Conservation (phyloP, 2,888 invertebrate species). For the Syrphus vitripennis region DNA sequence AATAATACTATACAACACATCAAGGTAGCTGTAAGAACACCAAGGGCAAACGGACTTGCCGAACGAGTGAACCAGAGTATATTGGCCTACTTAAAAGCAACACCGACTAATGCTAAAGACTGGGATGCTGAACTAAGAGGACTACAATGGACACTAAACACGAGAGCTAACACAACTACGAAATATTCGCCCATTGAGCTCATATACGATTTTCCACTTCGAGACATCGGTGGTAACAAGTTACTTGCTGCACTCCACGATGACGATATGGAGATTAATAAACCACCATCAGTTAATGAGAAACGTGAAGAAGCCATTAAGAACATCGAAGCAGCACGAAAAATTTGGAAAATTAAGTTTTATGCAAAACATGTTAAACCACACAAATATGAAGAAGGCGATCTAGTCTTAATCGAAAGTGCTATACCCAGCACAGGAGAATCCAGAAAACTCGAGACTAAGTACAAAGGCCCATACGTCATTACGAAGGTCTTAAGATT, state of each 20-base stretch:
- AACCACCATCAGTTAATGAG: not conserved
- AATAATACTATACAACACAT: slow-evolving; percentile 52
- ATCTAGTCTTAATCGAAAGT: not conserved
- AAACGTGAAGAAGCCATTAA: not conserved
- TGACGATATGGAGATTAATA: not conserved
- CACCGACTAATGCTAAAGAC: not conserved
- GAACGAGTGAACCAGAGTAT: slow-evolving; percentile 47
- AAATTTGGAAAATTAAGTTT: not conserved
- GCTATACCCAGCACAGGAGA: not conserved
- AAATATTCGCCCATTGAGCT: slow-evolving; percentile 16
- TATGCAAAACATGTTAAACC: not conserved
- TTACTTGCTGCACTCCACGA: not conserved
- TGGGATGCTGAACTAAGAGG: not conserved
- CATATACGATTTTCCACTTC: slow-evolving; percentile 1
- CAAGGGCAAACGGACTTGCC: slow-evolving; percentile 49
- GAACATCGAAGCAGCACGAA: not conserved
- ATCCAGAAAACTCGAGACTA: not conserved
- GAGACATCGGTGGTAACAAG: not conserved
- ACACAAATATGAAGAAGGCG: not conserved
- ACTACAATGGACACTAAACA: slow-evolving; percentile 15
- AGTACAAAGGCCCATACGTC: not conserved
- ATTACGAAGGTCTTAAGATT: not conserved
- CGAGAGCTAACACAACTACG: not conserved
- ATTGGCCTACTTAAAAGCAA: not conserved
- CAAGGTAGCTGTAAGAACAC: slow-evolving; percentile 57